phyloP scores from a whole-genome alignment of 1,140 invertebrate species.

The Venustaconcha ellipsiformis region DNA sequence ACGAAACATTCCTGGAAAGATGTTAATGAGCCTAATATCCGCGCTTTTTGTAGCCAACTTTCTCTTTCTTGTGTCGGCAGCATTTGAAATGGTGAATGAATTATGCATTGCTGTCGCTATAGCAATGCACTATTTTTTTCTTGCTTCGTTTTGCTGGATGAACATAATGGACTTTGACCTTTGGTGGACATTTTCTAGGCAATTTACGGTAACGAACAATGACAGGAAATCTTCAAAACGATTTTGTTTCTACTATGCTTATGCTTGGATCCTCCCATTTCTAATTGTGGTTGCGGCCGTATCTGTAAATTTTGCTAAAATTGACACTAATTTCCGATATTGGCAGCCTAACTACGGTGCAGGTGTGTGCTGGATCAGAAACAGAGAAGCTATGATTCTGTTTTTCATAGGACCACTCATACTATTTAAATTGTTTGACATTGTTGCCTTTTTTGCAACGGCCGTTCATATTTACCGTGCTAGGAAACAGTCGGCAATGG shows the following conservation, averaged over 20 bases:
- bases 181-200: constrained; percentile 73
- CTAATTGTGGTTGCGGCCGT: constrained; percentile 68
- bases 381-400: constrained; percentile 42
- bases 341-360: constrained; percentile 50
- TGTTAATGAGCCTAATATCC: constrained; percentile 68
- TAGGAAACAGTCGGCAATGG: constrained; percentile 11
- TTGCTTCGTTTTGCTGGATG: constrained; percentile 74
- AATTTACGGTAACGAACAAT: constrained; percentile 25
- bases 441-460: constrained; percentile 55
- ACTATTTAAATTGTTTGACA: constrained; percentile 57
- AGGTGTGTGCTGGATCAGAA: constrained; percentile 68
- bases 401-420: constrained; percentile 63
- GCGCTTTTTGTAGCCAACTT: constrained; percentile 69
- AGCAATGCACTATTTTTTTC: constrained; percentile 72
- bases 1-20: constrained; percentile 71
- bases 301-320: constrained; percentile 64
- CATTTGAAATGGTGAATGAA: not conserved
- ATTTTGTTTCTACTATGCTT: constrained; percentile 70
- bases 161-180: constrained; percentile 73
- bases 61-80: constrained; percentile 66
- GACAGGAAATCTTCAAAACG: constrained; percentile 36
- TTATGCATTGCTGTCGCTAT: constrained; percentile 63
- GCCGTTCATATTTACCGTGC: constrained; percentile 69
- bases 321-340: not conserved
- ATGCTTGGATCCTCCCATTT: constrained; percentile 64